A percentile compares a stretch with the other conserved stretches of the same genome.
phyloP scores from a whole-genome alignment of 2,113 vertebrate species.

The Hystrix brachyura region DNA sequence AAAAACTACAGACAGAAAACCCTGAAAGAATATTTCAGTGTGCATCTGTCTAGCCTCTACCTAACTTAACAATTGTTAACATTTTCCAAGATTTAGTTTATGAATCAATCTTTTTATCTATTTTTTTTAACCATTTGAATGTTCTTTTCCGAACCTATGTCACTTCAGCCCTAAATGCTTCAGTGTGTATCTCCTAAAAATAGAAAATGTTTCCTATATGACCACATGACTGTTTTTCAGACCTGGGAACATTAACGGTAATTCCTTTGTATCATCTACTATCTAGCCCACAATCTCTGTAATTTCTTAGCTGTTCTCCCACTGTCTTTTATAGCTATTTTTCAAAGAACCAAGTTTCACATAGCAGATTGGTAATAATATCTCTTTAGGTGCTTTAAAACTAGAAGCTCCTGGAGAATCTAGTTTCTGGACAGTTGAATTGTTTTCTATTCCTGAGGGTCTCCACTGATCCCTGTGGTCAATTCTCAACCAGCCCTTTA shows the following conservation, averaged over 20 bases:
- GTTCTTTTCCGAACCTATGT: conserved; percentile 23
- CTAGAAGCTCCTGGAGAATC: conserved; percentile 6
- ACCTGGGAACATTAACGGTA: not conserved
- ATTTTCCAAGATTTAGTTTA: conserved; percentile 40
- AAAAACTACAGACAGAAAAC: conserved; percentile 61
- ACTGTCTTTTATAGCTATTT: not conserved
- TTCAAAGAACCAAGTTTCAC: not conserved
- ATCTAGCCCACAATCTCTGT: not conserved
- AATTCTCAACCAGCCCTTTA: not conserved
- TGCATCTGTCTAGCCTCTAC: conserved; percentile 37
- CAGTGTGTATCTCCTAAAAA: not conserved
- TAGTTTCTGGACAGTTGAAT: not conserved
- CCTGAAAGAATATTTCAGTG: not conserved
- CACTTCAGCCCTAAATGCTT: not conserved
- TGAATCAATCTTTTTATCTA: not conserved
- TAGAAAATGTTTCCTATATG: not conserved
- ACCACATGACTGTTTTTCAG: not conserved
- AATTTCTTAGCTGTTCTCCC: not conserved
- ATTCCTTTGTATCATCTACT: not conserved
- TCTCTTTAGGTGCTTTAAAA: not conserved
- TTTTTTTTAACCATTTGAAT: conserved; percentile 27
- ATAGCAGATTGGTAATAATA: not conserved
- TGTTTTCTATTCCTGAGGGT: not conserved
- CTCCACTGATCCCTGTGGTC: not conserved
- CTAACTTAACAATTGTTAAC: conserved; percentile 43